Evolutionary conservation across 1,140 invertebrate species (phyloP).

Genomic region (Oncopeltus fasciatus): DNA sequence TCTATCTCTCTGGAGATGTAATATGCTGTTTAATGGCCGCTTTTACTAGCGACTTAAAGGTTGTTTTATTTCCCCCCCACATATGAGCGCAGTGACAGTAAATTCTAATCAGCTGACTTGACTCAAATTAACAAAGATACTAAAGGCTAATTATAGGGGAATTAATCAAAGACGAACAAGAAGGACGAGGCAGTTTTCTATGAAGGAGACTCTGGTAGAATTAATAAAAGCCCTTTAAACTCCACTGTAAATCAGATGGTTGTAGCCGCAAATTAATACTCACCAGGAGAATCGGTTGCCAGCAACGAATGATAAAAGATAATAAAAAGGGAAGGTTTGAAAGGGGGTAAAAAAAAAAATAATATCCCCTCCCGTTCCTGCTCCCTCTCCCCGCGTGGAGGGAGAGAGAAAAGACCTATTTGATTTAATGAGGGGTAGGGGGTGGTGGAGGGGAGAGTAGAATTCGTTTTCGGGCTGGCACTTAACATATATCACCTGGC

Average conservation of each 20-base stretch:
- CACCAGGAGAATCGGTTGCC: not conserved
- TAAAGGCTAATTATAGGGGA: not conserved
- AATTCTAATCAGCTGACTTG: too few species aligned
- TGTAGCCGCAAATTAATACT: not conserved
- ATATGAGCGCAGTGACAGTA: too few species aligned
- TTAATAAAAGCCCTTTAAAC: not conserved
- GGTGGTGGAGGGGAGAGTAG: not conserved
- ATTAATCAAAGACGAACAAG: not conserved
- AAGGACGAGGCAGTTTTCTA: not conserved
- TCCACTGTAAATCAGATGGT: not conserved
- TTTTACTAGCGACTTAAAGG: not conserved
- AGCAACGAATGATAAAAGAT: not conserved
- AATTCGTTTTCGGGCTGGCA: not conserved
- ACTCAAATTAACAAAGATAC: not conserved
- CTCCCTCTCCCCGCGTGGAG: too few species aligned
- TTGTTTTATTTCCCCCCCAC: too few species aligned
- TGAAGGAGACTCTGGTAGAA: not conserved
- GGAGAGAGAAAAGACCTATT: not conserved
- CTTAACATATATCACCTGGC: slow-evolving; percentile 8
- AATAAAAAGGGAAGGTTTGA: not conserved
- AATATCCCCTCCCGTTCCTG: too few species aligned
- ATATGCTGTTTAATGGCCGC: not conserved
- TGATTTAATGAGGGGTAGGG: slow-evolving; percentile 2
- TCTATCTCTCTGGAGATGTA: not conserved
- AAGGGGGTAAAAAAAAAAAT: too few species aligned